Conservation (phyloP, 2,888 invertebrate species). For the Sinopyrophorus schimmeli region DNA sequence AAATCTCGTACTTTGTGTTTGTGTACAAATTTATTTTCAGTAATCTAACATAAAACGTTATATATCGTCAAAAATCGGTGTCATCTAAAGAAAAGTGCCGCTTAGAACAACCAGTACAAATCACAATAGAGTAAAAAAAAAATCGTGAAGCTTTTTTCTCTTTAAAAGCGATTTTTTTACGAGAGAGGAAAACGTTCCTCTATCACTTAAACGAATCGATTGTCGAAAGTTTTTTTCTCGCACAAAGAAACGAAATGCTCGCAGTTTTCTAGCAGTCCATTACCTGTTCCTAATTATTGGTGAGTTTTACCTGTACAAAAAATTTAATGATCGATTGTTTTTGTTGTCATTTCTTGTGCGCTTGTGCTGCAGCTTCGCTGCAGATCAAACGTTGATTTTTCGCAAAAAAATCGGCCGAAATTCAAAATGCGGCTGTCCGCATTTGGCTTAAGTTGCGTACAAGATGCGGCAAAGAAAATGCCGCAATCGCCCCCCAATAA, state of each 20-base stretch:
- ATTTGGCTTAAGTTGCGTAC: too few species aligned
- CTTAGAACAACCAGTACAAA: too few species aligned
- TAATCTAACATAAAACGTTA: too few species aligned
- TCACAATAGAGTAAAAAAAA: too few species aligned
- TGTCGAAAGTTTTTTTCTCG: slow-evolving; percentile 1
- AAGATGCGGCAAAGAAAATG: too few species aligned
- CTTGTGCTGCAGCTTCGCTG: not conserved
- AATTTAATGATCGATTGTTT: not conserved
- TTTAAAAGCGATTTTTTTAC: too few species aligned
- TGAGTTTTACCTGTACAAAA: slow-evolving; percentile 9
- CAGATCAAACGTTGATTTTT: not conserved
- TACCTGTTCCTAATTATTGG: slow-evolving; percentile 16
- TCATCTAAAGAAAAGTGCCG: too few species aligned
- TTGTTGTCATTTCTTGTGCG: not conserved
- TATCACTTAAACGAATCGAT: too few species aligned
- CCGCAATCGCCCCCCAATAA: too few species aligned
- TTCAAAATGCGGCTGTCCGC: not conserved
- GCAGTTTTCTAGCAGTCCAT: slow-evolving; percentile 25
- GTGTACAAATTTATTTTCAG: slow-evolving; percentile 8
- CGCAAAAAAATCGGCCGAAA: not conserved
- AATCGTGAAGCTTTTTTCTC: too few species aligned
- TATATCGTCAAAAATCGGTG: too few species aligned
- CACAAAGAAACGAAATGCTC: slow-evolving; percentile 15
- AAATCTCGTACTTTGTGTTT: slow-evolving; percentile 8
- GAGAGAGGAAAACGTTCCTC: too few species aligned